Evolutionary conservation across 2,113 vertebrate species (phyloP).

Genomic region (Danio rerio): GRCz12tu NC_133182.1:48251001-48251500

Average conservation of each 20-base stretch:
- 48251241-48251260: slow-evolving; percentile 51
- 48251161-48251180: slow-evolving; percentile 51
- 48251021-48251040: too few species aligned
- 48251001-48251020: too few species aligned
- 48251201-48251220: slow-evolving; percentile 35
- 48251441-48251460: slow-evolving; percentile 93
- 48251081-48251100: too few species aligned
- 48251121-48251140: background rate
- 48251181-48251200: slow-evolving; percentile 54
- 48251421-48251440: slow-evolving; percentile 85
- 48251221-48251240: slow-evolving; percentile 55
- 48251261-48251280: slow-evolving; percentile 41
- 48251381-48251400: slow-evolving; percentile 44
- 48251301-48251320: slow-evolving; percentile 2
- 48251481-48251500: slow-evolving; percentile 99
- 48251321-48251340: background rate
- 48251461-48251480: slow-evolving; percentile 99
- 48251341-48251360: slow-evolving; percentile 13
- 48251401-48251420: slow-evolving; percentile 80
- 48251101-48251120: background rate
- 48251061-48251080: too few species aligned
- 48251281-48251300: slow-evolving; percentile 8
- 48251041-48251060: too few species aligned
- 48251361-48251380: slow-evolving; percentile 37
- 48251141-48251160: background rate